Conservation (phyloP, 2,113 vertebrate species). For the Cyrtonyx montezumae region DNA sequence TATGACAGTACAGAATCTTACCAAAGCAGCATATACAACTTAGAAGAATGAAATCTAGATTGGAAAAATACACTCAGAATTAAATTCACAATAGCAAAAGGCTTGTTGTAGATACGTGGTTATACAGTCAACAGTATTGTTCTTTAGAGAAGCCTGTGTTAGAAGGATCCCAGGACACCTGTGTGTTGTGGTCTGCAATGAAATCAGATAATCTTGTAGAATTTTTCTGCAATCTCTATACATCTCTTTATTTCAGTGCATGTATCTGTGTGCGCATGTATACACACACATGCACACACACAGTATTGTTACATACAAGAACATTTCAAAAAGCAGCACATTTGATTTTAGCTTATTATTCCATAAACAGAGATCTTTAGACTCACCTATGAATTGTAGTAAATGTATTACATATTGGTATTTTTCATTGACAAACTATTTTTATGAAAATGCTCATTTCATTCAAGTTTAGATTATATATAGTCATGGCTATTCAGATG, state of each 20-base stretch:
- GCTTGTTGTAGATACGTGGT: constrained; percentile 52
- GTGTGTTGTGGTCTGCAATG: constrained; percentile 66
- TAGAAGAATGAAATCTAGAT: constrained; percentile 61
- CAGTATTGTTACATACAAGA: constrained; percentile 72
- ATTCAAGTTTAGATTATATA: constrained; percentile 51
- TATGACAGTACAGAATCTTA: constrained; percentile 65
- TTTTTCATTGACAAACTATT: constrained; percentile 67
- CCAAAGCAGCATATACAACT: constrained; percentile 73
- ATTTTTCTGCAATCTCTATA: constrained; percentile 52
- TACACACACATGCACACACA: constrained; percentile 62
- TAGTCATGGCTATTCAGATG: constrained; percentile 27
- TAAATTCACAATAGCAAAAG: constrained; percentile 59
- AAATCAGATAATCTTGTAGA: constrained; percentile 73
- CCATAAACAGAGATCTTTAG: constrained; percentile 45
- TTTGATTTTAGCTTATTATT: constrained; percentile 69
- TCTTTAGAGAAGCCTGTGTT: constrained; percentile 68
- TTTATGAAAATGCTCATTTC: constrained; percentile 54
- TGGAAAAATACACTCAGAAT: constrained; percentile 43
- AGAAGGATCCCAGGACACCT: constrained; percentile 45
- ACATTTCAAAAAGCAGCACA: constrained; percentile 71
- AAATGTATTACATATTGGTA: constrained; percentile 38
- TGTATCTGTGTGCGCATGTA: neutral
- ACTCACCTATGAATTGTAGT: constrained; percentile 51
- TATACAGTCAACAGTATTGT: constrained; percentile 53
- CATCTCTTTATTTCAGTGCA: constrained; percentile 64